Percentiles rank a stretch among this genome's conserved stretches.
These are phyloP conservation scores for Chrysogorgia sp. DNA, from an alignment of 92 coral and sea anemone genomes.

Conservation along the genomic window DNA sequence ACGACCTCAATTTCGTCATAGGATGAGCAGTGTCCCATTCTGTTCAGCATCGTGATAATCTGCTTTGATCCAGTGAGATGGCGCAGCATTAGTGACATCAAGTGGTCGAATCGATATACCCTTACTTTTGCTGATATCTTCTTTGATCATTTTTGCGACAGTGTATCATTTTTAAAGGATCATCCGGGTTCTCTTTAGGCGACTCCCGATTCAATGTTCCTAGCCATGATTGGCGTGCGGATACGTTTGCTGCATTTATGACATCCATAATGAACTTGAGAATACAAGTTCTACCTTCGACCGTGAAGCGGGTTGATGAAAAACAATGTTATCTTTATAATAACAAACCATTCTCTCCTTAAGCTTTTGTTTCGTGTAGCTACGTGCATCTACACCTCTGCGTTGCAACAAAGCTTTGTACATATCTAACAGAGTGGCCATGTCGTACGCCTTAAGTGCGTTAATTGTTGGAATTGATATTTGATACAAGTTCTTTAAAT, in stretches of 20 bases:
- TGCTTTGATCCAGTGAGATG: conserved; percentile 47
- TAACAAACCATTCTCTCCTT: conserved; percentile 27
- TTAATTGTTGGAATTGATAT: background rate
- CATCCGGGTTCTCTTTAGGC: conserved; percentile 15
- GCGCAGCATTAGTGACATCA: conserved; percentile 32
- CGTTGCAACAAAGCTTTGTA: background rate
- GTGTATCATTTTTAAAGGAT: conserved; percentile 25
- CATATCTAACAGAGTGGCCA: too few species aligned
- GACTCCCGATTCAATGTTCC: conserved; percentile 5
- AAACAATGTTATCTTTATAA: conserved; percentile 47
- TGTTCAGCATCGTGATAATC: conserved; percentile 45
- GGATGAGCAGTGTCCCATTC: conserved; percentile 56
- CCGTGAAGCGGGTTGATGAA: conserved; percentile 45
- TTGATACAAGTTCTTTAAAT: too few species aligned
- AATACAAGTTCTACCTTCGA: conserved; percentile 52
- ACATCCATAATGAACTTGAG: conserved; percentile 51
- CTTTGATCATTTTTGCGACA: conserved; percentile 28
- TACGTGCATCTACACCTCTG: conserved; percentile 30
- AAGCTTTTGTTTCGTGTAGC: conserved; percentile 57
- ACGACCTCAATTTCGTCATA: conserved; percentile 53
- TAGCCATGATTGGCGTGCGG: background rate
- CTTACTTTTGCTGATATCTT: too few species aligned
- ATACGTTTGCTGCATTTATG: conserved; percentile 5
- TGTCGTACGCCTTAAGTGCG: background rate
- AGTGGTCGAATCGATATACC: conserved; percentile 39